phyloP scores from a whole-genome alignment of 2,888 invertebrate species.

The Pseudanteris insignis region DNA sequence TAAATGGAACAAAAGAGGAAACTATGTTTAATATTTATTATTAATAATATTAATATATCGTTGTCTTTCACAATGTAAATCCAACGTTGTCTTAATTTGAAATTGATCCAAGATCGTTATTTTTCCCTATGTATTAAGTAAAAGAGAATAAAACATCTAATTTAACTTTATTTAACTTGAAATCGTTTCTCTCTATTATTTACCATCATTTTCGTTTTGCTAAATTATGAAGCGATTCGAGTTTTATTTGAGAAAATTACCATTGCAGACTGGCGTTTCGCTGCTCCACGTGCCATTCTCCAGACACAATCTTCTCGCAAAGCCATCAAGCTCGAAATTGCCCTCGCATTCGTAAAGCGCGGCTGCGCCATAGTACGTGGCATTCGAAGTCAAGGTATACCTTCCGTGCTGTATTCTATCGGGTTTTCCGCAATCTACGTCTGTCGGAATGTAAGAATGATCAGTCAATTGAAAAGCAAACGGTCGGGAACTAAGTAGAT shows the following conservation, averaged over 20 bases:
- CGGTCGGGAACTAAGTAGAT: constrained; percentile 6
- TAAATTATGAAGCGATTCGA: neutral
- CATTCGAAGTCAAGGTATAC: constrained; percentile 84
- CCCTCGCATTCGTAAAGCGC: constrained; percentile 84
- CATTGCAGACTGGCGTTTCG: constrained; percentile 81
- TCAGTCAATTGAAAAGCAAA: constrained; percentile 20
- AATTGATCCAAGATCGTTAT: too few species aligned
- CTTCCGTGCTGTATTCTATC: constrained; percentile 77
- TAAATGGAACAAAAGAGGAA: too few species aligned
- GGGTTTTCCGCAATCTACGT: constrained; percentile 87
- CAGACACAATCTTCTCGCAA: constrained; percentile 82
- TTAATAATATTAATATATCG: too few species aligned
- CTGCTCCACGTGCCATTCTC: constrained; percentile 93
- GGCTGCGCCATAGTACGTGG: constrained; percentile 87
- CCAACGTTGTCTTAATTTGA: too few species aligned
- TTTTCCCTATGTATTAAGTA: too few species aligned
- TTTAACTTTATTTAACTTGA: too few species aligned
- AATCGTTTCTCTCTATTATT: too few species aligned
- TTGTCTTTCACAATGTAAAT: too few species aligned
- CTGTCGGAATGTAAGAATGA: constrained; percentile 65
- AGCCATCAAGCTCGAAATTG: constrained; percentile 84
- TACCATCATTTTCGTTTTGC: too few species aligned
- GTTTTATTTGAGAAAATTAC: constrained; percentile 64
- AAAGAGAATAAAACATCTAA: too few species aligned
- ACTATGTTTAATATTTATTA: too few species aligned